A percentile compares a stretch with the other conserved stretches of the same genome.
These are phyloP conservation scores for Denticeps clupeoides DNA, from an alignment of 2,797 vertebrate genomes.

Conservation along the genomic window DNA sequence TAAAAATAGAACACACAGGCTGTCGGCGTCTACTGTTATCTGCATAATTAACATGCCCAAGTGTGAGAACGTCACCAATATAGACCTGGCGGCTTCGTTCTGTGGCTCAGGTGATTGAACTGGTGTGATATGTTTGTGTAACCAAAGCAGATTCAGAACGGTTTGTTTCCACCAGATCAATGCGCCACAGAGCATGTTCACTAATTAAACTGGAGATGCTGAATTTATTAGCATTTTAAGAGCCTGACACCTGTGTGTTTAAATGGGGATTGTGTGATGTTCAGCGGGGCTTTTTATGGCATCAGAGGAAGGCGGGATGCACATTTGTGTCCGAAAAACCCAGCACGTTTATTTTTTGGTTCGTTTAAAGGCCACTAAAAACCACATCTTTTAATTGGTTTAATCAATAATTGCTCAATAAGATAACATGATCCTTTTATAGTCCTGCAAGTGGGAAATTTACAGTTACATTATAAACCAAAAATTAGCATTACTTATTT, in stretches of 20 bases:
- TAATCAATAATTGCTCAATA: too few relatives aligned
- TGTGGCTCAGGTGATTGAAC: not conserved
- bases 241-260: not conserved
- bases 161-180: not conserved
- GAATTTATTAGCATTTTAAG: conserved; percentile 7
- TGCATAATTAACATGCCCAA: conserved; percentile 16
- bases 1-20: conserved; percentile 26
- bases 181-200: not conserved
- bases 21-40: conserved; percentile 15
- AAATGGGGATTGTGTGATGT: not conserved
- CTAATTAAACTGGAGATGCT: conserved; percentile 7
- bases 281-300: too few relatives aligned
- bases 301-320: not conserved
- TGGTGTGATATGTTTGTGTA: not conserved
- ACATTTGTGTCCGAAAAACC: too few relatives aligned
- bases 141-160: not conserved
- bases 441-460: too few relatives aligned
- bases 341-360: too few relatives aligned
- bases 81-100: conserved; percentile 2
- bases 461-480: too few relatives aligned
- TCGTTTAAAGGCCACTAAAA: too few relatives aligned
- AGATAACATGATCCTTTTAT: too few relatives aligned
- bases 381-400: too few relatives aligned
- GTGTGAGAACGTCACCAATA: conserved; percentile 15
- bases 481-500: too few relatives aligned